phyloP scores from a whole-genome alignment of 2,797 vertebrate species.

The Pterois miles region DNA sequence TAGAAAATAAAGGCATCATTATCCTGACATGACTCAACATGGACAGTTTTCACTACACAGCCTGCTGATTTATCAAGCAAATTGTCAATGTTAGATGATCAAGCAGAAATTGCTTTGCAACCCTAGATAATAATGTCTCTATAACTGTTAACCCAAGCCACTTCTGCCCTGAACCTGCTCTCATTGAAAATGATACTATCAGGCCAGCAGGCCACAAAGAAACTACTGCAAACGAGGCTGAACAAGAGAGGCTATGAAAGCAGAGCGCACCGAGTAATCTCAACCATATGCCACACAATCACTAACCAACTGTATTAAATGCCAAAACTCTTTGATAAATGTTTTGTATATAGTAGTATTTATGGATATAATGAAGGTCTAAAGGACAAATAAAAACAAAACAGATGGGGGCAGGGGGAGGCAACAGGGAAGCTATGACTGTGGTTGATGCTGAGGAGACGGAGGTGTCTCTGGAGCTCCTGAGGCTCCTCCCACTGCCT shows the following conservation, averaged over 20 bases:
- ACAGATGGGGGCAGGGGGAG: constrained; percentile 19
- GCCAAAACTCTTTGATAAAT: constrained; percentile 61
- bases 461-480: constrained; percentile 57
- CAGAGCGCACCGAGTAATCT: constrained; percentile 45
- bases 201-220: not conserved
- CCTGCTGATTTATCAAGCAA: not conserved
- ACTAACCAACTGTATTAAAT: constrained; percentile 38
- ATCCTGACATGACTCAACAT: constrained; percentile 6
- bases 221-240: constrained; percentile 7
- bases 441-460: constrained; percentile 65
- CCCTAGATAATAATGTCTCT: not conserved
- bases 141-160: not conserved
- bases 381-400: constrained; percentile 75
- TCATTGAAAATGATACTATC: not conserved
- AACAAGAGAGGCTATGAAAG: constrained; percentile 21
- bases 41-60: not conserved
- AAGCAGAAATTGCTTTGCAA: not conserved
- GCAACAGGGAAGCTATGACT: constrained; percentile 76
- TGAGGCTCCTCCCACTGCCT: constrained; percentile 48
- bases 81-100: not conserved
- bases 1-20: constrained; percentile 29
- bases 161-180: not conserved
- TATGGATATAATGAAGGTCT: constrained; percentile 63
- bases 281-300: constrained; percentile 33
- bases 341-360: constrained; percentile 53